Conservation (phyloP, 2,888 invertebrate genomes). For the Cataglyphis altisquamis region DNA sequence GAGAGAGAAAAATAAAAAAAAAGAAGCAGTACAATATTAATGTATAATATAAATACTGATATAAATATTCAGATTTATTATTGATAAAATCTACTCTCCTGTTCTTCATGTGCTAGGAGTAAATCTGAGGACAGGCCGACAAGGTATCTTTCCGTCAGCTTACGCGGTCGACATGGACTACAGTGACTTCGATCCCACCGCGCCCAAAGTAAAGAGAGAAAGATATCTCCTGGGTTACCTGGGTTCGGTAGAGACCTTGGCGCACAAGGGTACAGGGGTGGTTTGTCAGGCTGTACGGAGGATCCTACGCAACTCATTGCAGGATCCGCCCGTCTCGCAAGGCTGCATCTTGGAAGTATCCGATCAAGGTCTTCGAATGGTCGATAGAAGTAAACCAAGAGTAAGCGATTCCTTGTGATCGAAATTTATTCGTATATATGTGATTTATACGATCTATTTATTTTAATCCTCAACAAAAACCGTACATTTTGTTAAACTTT, state of each 20-base stretch:
- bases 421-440: neutral
- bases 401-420: conserved; percentile 86
- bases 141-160: conserved; percentile 98
- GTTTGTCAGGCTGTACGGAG: conserved; percentile 96
- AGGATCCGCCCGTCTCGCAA: conserved; percentile 91
- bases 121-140: conserved; percentile 96
- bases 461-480: neutral
- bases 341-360: conserved; percentile 97
- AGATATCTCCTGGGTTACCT: conserved; percentile 96
- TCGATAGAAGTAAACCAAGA: conserved; percentile 93
- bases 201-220: conserved; percentile 94
- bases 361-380: conserved; percentile 98
- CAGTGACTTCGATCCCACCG: conserved; percentile 96
- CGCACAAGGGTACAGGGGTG: conserved; percentile 98
- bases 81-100: neutral
- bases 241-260: conserved; percentile 98
- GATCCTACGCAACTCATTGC: conserved; percentile 91
- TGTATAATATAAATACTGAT: neutral
- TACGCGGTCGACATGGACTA: conserved; percentile 99
- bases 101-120: conserved; percentile 89
- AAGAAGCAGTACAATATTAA: neutral
- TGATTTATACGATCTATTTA: neutral
- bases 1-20: neutral
- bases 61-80: neutral
- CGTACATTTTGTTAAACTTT: neutral